phyloP scores from a whole-genome alignment of 35 echinoderm and acorn worm genomes.

The Diadema setosum region DNA sequence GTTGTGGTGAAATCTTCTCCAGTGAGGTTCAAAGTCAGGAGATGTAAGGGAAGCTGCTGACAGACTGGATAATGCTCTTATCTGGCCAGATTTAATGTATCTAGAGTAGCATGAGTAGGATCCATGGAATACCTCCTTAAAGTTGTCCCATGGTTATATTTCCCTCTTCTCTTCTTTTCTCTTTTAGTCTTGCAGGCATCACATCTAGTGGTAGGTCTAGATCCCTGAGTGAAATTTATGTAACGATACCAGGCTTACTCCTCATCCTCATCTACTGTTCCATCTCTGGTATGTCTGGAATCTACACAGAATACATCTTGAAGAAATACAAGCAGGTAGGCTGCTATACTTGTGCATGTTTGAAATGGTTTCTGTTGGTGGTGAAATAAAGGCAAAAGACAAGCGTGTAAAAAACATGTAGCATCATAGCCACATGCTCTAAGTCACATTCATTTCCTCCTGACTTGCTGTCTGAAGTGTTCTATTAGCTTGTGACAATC shows the following conservation, averaged over 20 bases:
- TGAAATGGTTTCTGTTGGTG: background rate
- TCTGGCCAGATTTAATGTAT: no score
- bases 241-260: background rate
- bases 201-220: background rate
- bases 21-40: no score
- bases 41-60: no score
- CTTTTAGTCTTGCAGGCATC: background rate
- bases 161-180: background rate
- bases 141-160: background rate
- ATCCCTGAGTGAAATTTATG: background rate
- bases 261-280: conserved; percentile 45
- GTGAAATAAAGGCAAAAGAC: background rate
- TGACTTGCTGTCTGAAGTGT: no score
- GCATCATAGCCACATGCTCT: no score
- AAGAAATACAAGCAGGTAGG: conserved; percentile 57
- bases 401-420: no score
- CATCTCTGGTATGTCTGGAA: conserved; percentile 47
- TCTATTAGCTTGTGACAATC: no score
- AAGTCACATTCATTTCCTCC: no score
- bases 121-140: no score
- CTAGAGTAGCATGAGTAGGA: no score
- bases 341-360: background rate
- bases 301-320: conserved; percentile 67
- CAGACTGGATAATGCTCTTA: no score
- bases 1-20: no score